Base-by-base conservation (phyloP, 2,113 vertebrate species). In the Cyanoderma ruficeps region DNA sequence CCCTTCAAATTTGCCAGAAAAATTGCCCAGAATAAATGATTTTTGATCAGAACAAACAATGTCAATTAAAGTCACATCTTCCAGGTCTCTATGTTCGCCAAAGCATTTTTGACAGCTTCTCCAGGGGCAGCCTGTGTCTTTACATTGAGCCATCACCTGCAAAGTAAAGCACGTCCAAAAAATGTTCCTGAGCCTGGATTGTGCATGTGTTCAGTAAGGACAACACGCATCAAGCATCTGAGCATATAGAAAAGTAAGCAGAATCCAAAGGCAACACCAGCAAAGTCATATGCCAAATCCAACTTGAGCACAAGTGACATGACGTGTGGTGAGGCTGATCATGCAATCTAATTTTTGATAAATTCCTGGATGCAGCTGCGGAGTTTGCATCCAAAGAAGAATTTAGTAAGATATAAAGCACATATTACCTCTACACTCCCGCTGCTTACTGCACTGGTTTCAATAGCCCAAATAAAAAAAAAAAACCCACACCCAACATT, bases 221-320 rank as follows among this genome's bases (percentile, higher is more conserved):
- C 39, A 67, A 35, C 3, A 1, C 5, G 11, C 5, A 21, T 0
- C 0, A 2, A 28, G 20, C 10, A 11, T 37, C 46, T 9, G 11
- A 89, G 19, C 21, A 11, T 22, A 17, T 11, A 80, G n/a, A 25
- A 69, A 77, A 47, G 14, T 12, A 61, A 83, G 37, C 9, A 50
- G 33, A 70, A 86, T n/a, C 27, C 35, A 86, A 88, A 72, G 25
- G 16, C 37, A 65, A 22, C 15, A 46, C 16, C 0, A 6, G 44
- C 13, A 81, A 55, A 60, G 25, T n/a, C 15, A 13, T 15, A 21
- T 9, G 14, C 16, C 67, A 83, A 88, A 83, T 83, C 46, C 37
- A 69, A 33, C 41, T 33, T 22, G 33, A n/a, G n/a, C 1, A 0
- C 57, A 49, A 70, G 49, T 46, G 21, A 82, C 63, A 53, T 53